Base-by-base conservation (phyloP, 2,888 invertebrate species). In the Caenorhabditis angaria region DNA sequence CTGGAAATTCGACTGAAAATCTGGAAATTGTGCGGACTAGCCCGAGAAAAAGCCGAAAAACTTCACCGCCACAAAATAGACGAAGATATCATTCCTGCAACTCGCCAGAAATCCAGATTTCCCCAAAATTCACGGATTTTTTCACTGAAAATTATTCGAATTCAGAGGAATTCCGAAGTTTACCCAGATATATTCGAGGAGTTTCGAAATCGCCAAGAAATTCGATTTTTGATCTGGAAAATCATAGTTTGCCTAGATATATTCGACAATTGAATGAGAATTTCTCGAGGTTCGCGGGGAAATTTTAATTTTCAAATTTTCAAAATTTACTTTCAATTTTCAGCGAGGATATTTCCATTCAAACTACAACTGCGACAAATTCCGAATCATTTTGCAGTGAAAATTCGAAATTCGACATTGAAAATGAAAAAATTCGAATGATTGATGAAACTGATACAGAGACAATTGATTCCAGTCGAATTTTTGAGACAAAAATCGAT, bases 81-180 rank as follows among this genome's bases (percentile, higher is more conserved):
- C 70, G 77, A 32, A 68, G 77, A 0, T 74, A 74, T 69, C 73
- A 70, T 8, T 74, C 74, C 10, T 77, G 71, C 50, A 74, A 56
- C 20, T 74, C 70, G 8, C 66, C 65, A 2, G 66, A 71, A 20
- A 51, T 28, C 14, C 22, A 22, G 0, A 1, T 5, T 25, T 4
- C 27, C 57, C 53, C 18, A 54, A 54, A 20, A 18, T 54, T 54
- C 48, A 28, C 35, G 12, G 53, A 27, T 32, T 28, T 12, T 29
- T n/a, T n/a, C n/a, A n/a, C n/a, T n/a, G n/a, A n/a, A n/a, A n/a
- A n/a, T n/a, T n/a, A n/a, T n/a, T n/a, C n/a, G n/a, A n/a, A n/a
- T n/a, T n/a, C n/a, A n/a, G 70, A 66, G 27, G 70, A 71, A 6
- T 72, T 61, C 24, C 61, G 57, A 57, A 72, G 72, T 59, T 61